Conservation (phyloP, 2,797 vertebrate genomes). For the Squalus acanthias region DNA sequence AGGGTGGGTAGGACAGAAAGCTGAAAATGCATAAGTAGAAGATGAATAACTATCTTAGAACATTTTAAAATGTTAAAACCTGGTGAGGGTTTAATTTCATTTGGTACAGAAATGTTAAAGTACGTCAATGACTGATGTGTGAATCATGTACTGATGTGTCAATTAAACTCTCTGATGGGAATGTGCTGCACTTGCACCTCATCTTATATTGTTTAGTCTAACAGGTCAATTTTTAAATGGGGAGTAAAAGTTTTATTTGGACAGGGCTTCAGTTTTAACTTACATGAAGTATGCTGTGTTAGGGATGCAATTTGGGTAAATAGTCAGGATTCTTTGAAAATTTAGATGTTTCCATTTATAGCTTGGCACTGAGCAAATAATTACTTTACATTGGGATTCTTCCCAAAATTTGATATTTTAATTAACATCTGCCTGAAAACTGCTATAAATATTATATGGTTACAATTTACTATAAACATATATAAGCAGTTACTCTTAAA, state of each 20-base stretch:
- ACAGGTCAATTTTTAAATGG: not conserved
- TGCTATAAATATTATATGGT: not conserved
- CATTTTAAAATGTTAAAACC: not conserved
- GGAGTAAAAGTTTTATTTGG: not conserved
- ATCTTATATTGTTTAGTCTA: not conserved
- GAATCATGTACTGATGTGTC: no score
- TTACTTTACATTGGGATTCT: not conserved
- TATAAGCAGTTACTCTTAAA: not conserved
- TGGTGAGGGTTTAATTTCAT: not conserved
- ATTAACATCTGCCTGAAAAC: not conserved
- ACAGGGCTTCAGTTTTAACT: not conserved
- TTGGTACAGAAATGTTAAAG: not conserved
- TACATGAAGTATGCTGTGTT: not conserved
- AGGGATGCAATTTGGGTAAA: not conserved
- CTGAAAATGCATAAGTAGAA: not conserved
- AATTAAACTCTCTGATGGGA: not conserved
- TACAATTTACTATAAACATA: not conserved
- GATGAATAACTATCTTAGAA: no score
- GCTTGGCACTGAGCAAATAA: not conserved
- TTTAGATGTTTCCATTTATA: not conserved
- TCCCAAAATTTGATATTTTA: constrained; percentile 3
- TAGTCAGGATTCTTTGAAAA: not conserved
- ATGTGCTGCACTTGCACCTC: no score
- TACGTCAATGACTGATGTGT: not conserved
- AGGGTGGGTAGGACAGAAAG: not conserved